Base-by-base conservation (phyloP, 2,888 invertebrate genomes). In the Empis livida region DNA sequence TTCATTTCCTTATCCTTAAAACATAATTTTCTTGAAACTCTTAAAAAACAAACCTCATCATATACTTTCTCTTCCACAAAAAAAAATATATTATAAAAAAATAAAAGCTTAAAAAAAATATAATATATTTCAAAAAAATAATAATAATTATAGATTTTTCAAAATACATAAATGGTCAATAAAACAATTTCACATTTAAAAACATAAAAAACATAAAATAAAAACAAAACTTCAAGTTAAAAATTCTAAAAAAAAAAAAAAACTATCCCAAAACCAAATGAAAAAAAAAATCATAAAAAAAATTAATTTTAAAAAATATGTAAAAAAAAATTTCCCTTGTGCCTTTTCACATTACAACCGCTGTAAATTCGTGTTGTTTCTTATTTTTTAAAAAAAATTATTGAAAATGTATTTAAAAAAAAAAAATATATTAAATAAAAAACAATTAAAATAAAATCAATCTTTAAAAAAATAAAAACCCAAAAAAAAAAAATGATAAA, bases 311-410 rank as follows among this genome's bases (percentile, higher is more conserved):
- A 44, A 47, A 50, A n/a, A 49, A 43, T 35, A 51, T n/a, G n/a
- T n/a, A n/a, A n/a, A 53, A 54, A 52, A 56, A 55, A 49, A 56
- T 56, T 57, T 56, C 57, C 57, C 57, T 57, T 53, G 57, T 57
- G 57, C 57, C 57, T 57, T 57, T 57, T 56, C 47, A 51, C 49
- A 55, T 27, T n/a, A 8, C 53, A 55, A 55, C 52, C 53, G 54
- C 53, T 54, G 45, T 55, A 10, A 11, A 38, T 20, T 54, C 50
- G 55, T 54, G 54, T 54, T 55, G 53, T 54, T 53, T 53, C 50
- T 55, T 47, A 52, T 51, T 53, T 49, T 52, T 51, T 49, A 44
- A 47, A 44, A 45, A 40, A 47, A 32, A 45, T 31, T 35, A 27
- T 15, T n/a, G 45, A 32, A 45, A 38, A 35, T 23, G 20, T n/a